Evolutionary conservation across 2,888 invertebrate species (phyloP), one percentile per base, ranked within the genome.

Genomic region (Agrotis segetum): DNA sequence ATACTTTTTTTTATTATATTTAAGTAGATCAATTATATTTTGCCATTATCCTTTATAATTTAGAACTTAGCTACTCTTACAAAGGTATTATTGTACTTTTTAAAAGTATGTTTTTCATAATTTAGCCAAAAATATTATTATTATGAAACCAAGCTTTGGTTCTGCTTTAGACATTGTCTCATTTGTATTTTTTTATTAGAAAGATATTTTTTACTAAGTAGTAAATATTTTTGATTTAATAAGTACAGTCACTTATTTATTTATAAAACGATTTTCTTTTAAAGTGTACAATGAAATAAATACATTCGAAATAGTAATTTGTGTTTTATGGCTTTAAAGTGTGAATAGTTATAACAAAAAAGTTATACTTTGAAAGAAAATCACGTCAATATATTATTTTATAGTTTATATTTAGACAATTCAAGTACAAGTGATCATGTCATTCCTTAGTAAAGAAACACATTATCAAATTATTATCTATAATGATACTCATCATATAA

Each of bases 1-100:
- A 55, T 53, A 65, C 34, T 71, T 55, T 19, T 13, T 67, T 74
- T 71, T 74, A 82, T 61, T 71, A 72, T 63, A 70, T 29, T 58
- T 79, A 67, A 84, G 53, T 73, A 82, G 80, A 67, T 53, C 29
- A 74, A 66, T 71, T 66, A 56, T 62, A 63, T 83, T 55, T 79
- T 83, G 68, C 76, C 71, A 79, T 62, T 62, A 69, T 62, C 55
- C 19, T 62, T 47, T 58, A 62, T 47, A 11, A 56, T 59, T 60
- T 63, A 68, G 52, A 63, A 75, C 13, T 50, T 67, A 82, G 47
- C 46, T 58, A 70, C 56, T 46, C 13, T 66, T 60, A 71, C 75
- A 65, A 70, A 79, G 85, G 70, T 80, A 74, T 85, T 79, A 82
- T n/a, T 50, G 24, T 67, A 74, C 52, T 62, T 49, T 56, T 68